Evolutionary conservation across 2,113 vertebrate species (phyloP).

Genomic region (Bos indicus): DNA sequence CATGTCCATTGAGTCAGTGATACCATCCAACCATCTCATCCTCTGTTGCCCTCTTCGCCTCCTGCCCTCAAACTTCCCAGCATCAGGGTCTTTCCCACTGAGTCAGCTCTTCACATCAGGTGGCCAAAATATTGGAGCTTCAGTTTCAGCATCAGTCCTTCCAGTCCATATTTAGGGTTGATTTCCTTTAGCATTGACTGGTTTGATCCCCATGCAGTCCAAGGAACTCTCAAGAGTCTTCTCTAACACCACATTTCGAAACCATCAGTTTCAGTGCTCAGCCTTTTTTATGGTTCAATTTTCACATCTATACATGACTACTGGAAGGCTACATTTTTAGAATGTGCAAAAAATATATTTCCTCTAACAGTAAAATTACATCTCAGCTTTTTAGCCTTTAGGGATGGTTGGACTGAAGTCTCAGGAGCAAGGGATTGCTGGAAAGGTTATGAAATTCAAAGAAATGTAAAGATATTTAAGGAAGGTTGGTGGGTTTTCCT

Average conservation of each 20-base stretch:
- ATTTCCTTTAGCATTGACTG: not conserved
- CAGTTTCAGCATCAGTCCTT: not conserved
- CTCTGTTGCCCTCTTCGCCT: accelerated
- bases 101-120: not conserved
- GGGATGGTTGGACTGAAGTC: not conserved
- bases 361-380: not conserved
- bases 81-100: not conserved
- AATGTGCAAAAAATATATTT: not conserved
- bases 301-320: not conserved
- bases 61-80: not conserved
- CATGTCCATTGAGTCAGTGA: not conserved
- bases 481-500: not conserved
- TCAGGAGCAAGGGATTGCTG: not conserved
- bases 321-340: not conserved
- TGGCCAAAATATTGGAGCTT: not conserved
- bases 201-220: not conserved
- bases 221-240: not conserved
- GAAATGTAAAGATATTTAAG: not conserved
- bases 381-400: not conserved
- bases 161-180: not conserved
- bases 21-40: not conserved
- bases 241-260: not conserved
- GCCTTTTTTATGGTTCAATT: not conserved
- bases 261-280: not conserved
- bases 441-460: not conserved